phyloP scores from a whole-genome alignment of 2,797 vertebrate genomes.

The Vespertilio murinus region DNA sequence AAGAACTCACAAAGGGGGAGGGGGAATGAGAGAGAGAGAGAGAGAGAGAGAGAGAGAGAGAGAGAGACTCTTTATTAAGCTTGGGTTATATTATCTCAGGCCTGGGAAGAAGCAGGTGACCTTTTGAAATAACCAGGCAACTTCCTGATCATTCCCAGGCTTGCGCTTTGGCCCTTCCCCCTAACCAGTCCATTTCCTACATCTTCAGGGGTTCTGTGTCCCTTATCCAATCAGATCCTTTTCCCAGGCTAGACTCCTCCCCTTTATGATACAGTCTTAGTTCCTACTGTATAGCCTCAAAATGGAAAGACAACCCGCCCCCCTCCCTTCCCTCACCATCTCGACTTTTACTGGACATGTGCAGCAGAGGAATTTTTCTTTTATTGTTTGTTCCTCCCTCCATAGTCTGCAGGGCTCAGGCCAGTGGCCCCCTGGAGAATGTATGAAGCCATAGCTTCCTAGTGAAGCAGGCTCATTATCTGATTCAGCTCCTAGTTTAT shows the following conservation, averaged over 20 bases:
- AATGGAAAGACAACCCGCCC: neutral
- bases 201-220: neutral
- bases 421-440: neutral
- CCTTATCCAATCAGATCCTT: neutral
- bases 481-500: neutral
- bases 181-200: neutral
- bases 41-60: neutral
- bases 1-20: neutral
- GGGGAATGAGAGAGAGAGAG: neutral
- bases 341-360: neutral
- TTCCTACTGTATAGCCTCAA: neutral
- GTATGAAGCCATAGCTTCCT: neutral
- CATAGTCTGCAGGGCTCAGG: neutral
- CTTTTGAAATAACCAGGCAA: neutral
- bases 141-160: neutral
- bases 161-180: neutral
- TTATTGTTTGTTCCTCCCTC: neutral
- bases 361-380: neutral
- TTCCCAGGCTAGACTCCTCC: neutral
- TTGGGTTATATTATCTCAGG: neutral
- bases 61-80: neutral
- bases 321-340: neutral
- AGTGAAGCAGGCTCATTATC: neutral
- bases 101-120: neutral
- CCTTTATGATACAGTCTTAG: neutral